Conservation (phyloP, 2,797 vertebrate species). For the Muscicapa comitata region DNA sequence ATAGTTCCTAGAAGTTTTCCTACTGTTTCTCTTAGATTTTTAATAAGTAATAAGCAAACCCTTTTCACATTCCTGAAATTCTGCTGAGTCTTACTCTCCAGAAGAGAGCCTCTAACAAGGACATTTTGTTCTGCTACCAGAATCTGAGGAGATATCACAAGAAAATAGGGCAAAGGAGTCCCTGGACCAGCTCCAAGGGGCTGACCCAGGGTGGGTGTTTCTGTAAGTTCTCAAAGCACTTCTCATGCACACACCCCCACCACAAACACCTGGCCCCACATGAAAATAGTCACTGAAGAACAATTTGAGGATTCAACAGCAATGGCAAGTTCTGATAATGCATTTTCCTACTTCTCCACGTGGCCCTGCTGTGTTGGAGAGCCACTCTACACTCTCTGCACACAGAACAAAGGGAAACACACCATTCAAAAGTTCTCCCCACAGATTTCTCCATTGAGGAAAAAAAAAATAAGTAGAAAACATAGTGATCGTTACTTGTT, state of each 20-base stretch:
- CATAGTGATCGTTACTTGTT: not conserved
- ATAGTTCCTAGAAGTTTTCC: not conserved
- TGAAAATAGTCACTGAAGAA: not conserved
- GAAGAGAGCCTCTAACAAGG: not conserved
- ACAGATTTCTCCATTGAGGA: not conserved
- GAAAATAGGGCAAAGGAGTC: not conserved
- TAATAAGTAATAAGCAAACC: not conserved
- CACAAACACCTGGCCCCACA: not conserved
- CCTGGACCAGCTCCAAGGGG: not conserved
- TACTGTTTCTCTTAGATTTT: not conserved
- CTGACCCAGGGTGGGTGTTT: not conserved
- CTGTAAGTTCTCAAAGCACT: not conserved
- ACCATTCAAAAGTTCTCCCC: not conserved
- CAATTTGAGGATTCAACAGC: not conserved
- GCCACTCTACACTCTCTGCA: not conserved
- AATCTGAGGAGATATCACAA: not conserved
- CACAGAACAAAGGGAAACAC: not conserved
- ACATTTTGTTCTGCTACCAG: not conserved
- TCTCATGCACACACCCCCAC: not conserved
- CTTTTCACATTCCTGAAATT: not conserved
- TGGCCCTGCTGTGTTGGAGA: rapidly evolving
- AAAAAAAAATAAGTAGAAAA: not conserved
- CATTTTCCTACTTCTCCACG: not conserved
- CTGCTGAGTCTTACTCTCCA: not conserved
- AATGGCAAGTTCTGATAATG: not conserved